phyloP scores from a whole-genome alignment of 2,797 vertebrate genomes.

The Cuculus canorus region DNA sequence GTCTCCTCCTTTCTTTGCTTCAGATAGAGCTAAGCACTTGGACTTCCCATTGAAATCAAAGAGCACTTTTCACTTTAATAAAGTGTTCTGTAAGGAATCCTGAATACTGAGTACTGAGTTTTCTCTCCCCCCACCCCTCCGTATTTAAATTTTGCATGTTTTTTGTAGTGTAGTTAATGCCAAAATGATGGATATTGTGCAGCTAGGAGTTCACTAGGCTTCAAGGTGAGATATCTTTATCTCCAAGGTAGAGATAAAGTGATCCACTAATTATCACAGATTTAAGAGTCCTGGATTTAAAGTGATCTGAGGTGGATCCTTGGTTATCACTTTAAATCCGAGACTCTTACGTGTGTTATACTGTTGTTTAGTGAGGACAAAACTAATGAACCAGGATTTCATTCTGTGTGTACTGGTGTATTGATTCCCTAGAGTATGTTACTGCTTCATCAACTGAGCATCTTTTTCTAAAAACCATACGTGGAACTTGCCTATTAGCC shows the following conservation, averaged over 20 bases:
- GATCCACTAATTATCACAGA: conserved; percentile 20
- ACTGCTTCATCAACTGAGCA: background rate
- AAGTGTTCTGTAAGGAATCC: background rate
- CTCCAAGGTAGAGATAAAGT: conserved; percentile 41
- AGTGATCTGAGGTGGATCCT: conserved; percentile 6
- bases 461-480: background rate
- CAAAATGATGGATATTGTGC: background rate
- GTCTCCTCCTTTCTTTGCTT: background rate
- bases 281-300: conserved; percentile 11
- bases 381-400: background rate
- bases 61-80: background rate
- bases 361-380: background rate
- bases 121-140: accelerated
- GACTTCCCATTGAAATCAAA: background rate
- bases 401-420: accelerated
- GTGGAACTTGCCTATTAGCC: background rate
- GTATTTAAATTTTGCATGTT: background rate
- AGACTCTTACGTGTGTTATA: background rate
- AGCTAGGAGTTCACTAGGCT: background rate
- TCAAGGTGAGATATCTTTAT: conserved; percentile 22
- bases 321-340: background rate
- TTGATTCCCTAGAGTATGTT: background rate
- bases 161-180: background rate
- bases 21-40: background rate
- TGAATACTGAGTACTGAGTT: background rate